phyloP scores from a whole-genome alignment of 1,140 invertebrate genomes.

The Ctenoplectra terminalis region DNA sequence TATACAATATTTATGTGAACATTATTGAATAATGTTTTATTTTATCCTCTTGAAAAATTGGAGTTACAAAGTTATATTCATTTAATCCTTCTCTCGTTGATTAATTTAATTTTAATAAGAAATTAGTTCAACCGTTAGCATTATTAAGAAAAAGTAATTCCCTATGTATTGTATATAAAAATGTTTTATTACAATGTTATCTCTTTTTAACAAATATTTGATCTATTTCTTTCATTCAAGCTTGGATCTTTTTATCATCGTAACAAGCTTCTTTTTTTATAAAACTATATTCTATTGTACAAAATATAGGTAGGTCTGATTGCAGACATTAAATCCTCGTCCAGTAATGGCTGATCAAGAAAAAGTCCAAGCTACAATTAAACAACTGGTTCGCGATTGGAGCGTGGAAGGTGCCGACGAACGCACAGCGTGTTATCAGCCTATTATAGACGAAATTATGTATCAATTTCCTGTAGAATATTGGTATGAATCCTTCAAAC shows the following conservation, averaged over 20 bases:
- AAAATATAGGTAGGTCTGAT: constrained; percentile 72
- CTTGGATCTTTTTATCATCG: constrained; percentile 27
- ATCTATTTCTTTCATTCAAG: constrained; percentile 27
- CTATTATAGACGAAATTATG: constrained; percentile 94
- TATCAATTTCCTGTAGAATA: constrained; percentile 87
- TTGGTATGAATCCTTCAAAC: constrained; percentile 74
- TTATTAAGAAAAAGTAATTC: neutral
- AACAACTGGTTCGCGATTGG: constrained; percentile 98
- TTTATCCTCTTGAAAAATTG: neutral
- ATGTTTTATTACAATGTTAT: neutral
- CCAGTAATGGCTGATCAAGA: constrained; percentile 86
- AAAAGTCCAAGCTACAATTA: constrained; percentile 96
- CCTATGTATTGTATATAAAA: neutral
- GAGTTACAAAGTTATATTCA: neutral
- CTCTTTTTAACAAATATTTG: neutral
- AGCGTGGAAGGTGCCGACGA: constrained; percentile 92
- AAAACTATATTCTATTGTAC: constrained; percentile 64
- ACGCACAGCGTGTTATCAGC: constrained; percentile 93
- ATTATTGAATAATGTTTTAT: neutral
- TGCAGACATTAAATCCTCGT: constrained; percentile 76
- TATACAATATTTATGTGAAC: neutral
- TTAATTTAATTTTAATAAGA: too few species aligned
- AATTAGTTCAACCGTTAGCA: neutral
- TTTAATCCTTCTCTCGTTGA: neutral
- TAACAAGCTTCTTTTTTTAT: constrained; percentile 56